These are phyloP conservation scores for Noctua comes DNA, from an alignment of 2,888 invertebrate genomes.

Conservation along the genomic window DNA sequence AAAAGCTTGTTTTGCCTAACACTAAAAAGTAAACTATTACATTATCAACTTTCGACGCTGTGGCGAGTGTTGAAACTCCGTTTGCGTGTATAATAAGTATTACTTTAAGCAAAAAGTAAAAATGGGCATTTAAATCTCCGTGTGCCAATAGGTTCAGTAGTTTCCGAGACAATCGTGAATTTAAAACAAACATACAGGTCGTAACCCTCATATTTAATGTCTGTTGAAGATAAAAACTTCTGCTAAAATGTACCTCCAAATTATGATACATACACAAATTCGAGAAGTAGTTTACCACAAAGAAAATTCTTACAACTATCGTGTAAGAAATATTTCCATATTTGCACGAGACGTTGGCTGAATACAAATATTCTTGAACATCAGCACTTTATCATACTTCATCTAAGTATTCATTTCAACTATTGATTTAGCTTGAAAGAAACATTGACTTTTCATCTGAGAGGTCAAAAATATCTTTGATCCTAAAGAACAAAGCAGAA, in stretches of 20 bases:
- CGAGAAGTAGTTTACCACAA: slow-evolving; percentile 12
- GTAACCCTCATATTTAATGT: neutral
- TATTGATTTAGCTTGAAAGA: slow-evolving; percentile 25
- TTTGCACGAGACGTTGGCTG: slow-evolving; percentile 20
- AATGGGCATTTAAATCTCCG: neutral
- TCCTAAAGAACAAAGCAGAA: slow-evolving; percentile 3
- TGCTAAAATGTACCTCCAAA: neutral
- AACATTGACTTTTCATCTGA: slow-evolving; percentile 3
- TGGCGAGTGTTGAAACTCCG: neutral
- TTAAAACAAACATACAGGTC: neutral
- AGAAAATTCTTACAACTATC: slow-evolving; percentile 5
- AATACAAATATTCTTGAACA: slow-evolving; percentile 21
- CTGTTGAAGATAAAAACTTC: neutral
- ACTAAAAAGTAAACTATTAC: neutral
- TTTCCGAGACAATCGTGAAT: neutral
- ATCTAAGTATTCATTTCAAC: slow-evolving; percentile 26
- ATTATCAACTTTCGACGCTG: neutral
- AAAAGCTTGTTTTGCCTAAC: neutral
- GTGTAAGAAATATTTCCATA: slow-evolving; percentile 28
- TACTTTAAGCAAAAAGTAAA: too few relatives aligned
- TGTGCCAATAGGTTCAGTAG: neutral
- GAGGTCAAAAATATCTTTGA: slow-evolving; percentile 16
- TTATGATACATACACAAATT: neutral
- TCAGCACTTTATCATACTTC: slow-evolving; percentile 5
- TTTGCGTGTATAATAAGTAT: too few relatives aligned